Base-by-base conservation (phyloP, 2,888 invertebrate species). In the Drosophila pegasa region DNA sequence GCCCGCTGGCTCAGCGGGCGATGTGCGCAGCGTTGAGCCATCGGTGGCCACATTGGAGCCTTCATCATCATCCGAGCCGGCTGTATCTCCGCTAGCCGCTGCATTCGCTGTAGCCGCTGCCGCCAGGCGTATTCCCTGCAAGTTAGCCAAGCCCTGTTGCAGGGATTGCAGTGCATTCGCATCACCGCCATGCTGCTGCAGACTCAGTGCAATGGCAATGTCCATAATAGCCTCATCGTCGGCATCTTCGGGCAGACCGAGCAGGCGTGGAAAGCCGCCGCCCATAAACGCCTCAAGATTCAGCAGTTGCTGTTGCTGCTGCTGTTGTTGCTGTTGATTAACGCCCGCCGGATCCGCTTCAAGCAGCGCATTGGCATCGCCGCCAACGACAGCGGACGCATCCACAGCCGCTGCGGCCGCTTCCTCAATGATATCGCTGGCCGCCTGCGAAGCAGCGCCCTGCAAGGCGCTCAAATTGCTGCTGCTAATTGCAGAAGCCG, bases 221-320 rank as follows among this genome's bases (percentile, higher is more conserved):
- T 98, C 98, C 66, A 99, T 97, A 95, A 99, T 98, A 0, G 98
- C 96, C 92, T 98, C 98, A 91, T 99, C 98, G 89, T 98, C 98
- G 1, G 98, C 97, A 91, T 98, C 98, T n/a, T 97, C 96, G 14
- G 98, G 97, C 55, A 98, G 95, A 87, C 98, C 98, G 8, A 98
- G 93, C 27, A 98, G 92, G 0, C 96, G 96, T 54, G 96, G 97
- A 77, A 97, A 95, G 50, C 95, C 94, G 18, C 93, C 95, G 22
- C 92, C 93, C 71, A 93, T 89, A 54, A 94, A 89, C 0, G 93
- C 94, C 82, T 94, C 94, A 27, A 94, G 80, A 20, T 93, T 92
- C 6, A 92, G 62, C 35, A 91, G 91, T 45, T 90, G 90, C n/a
- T 82, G 89, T 56, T 60, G 40, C 2, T 43, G 78, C 61, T 35